These are phyloP conservation scores for Oryzias curvinotus DNA, from an alignment of 2,113 vertebrate species.

Conservation along the genomic window DNA sequence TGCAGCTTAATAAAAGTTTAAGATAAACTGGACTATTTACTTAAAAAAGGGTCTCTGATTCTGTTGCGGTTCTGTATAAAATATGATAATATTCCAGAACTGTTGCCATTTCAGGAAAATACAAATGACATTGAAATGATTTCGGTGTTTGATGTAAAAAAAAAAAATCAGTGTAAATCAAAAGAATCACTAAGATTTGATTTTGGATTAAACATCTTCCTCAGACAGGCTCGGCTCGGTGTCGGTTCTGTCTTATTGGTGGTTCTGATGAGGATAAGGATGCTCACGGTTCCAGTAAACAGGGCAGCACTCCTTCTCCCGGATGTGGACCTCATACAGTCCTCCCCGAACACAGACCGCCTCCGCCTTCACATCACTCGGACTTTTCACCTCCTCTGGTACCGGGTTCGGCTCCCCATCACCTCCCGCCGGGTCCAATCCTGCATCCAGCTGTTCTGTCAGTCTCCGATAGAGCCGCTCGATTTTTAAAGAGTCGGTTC, in stretches of 20 bases:
- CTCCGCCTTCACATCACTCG: slow-evolving; percentile 68
- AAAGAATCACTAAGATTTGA: too few relatives aligned
- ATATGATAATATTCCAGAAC: too few relatives aligned
- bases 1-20: too few relatives aligned
- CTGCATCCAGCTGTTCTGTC: slow-evolving; percentile 39
- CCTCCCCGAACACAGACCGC: slow-evolving; percentile 94
- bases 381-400: slow-evolving; percentile 43
- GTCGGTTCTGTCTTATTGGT: neutral
- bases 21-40: too few relatives aligned
- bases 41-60: too few relatives aligned
- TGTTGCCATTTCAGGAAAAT: too few relatives aligned
- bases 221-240: neutral
- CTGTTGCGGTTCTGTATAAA: too few relatives aligned
- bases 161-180: too few relatives aligned
- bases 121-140: too few relatives aligned
- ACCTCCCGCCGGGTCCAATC: too few relatives aligned
- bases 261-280: neutral
- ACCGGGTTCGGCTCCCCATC: slow-evolving; percentile 9
- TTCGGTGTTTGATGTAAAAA: too few relatives aligned
- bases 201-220: too few relatives aligned
- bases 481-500: slow-evolving; percentile 93
- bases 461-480: slow-evolving; percentile 83
- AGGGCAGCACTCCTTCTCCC: slow-evolving; percentile 88
- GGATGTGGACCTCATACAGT: slow-evolving; percentile 93
- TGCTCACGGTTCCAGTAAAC: slow-evolving; percentile 98